A percentile compares a stretch with the other conserved stretches of the same genome.
Conservation (phyloP, 2,113 vertebrate species). For the Peromyscus leucopus region DNA sequence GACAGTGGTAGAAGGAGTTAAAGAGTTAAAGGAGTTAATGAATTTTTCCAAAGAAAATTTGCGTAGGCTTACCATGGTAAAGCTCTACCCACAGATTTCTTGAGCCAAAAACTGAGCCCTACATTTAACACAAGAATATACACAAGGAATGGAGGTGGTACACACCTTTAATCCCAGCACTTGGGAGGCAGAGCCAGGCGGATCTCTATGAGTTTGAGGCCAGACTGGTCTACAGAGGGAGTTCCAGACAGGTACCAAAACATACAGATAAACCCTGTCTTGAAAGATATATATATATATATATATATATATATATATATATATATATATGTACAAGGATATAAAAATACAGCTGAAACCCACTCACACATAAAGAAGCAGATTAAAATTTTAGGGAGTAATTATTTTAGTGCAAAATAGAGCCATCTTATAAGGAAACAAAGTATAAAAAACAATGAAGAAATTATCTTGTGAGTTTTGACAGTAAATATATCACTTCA, state of each 20-base stretch:
- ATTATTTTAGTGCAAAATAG: neutral
- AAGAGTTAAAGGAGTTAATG: too few species aligned
- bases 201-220: too few species aligned
- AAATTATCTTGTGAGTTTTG: neutral
- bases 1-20: neutral
- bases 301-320: too few species aligned
- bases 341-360: neutral
- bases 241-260: too few species aligned
- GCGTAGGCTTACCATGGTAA: neutral
- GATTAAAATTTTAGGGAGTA: neutral
- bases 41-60: neutral
- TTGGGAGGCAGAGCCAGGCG: too few species aligned
- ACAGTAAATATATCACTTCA: neutral
- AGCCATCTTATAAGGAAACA: neutral
- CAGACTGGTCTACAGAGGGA: too few species aligned
- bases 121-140: neutral
- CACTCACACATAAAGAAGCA: neutral
- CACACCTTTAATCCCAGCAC: too few species aligned
- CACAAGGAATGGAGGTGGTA: too few species aligned
- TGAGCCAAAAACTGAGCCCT: neutral
- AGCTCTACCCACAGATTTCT: neutral
- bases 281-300: too few species aligned
- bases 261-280: too few species aligned
- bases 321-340: neutral
- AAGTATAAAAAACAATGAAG: neutral